A percentile compares a stretch with the other conserved stretches of the same genome.
Conservation (phyloP, 1,140 invertebrate species). For the Cyrtorhinus lividipennis region DNA sequence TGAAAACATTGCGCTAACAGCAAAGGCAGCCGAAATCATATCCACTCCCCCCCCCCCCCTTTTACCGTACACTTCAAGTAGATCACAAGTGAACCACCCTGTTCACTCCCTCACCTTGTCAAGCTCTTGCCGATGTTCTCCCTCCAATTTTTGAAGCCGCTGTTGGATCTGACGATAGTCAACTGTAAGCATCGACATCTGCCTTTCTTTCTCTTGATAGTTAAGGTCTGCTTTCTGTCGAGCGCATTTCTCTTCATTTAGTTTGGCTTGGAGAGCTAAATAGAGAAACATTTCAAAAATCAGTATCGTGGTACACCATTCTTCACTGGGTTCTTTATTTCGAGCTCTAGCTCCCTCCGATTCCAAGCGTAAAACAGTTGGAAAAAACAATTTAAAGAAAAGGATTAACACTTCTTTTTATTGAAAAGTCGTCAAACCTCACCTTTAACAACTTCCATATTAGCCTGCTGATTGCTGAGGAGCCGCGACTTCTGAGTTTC, state of each 20-base stretch:
- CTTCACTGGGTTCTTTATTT: too few species aligned
- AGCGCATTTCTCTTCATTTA: slow-evolving; percentile 75
- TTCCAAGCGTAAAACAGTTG: background rate
- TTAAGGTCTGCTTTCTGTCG: slow-evolving; percentile 68
- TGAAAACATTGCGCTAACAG: too few species aligned
- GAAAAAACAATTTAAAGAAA: background rate
- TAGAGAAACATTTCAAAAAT: too few species aligned
- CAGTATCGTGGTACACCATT: background rate
- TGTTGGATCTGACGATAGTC: slow-evolving; percentile 86
- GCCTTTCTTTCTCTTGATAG: slow-evolving; percentile 80
- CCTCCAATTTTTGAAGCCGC: slow-evolving; percentile 74
- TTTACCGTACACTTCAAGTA: too few species aligned
- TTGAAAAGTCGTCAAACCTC: too few species aligned
- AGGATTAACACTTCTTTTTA: too few species aligned
- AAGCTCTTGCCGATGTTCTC: slow-evolving; percentile 71
- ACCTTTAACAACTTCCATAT: slow-evolving; percentile 81
- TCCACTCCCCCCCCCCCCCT: too few species aligned
- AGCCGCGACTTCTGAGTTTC: slow-evolving; percentile 71
- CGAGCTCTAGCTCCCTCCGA: background rate
- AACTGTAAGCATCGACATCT: slow-evolving; percentile 84
- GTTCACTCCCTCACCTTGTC: slow-evolving; percentile 48
- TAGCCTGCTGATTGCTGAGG: slow-evolving; percentile 78
- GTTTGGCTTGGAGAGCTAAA: slow-evolving; percentile 71
- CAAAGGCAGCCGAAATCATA: too few species aligned
- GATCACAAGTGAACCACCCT: too few species aligned